Evolutionary conservation across 2,797 vertebrate species (phyloP), one percentile per base, ranked within the genome.

Genomic region (Brachyalestes nurse): DNA sequence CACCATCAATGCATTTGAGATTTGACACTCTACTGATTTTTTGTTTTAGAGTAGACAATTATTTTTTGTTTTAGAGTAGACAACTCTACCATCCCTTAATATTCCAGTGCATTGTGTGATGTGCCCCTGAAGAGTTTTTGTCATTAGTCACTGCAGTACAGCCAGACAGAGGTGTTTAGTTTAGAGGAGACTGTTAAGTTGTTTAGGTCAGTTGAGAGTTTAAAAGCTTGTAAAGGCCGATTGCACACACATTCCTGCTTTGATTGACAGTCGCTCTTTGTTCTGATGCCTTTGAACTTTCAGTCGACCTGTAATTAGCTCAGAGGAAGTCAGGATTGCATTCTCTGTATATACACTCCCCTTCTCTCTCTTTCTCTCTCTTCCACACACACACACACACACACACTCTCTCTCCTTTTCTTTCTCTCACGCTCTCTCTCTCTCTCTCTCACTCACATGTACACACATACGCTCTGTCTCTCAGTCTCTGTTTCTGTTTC

Each of bases 241-340:
- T 72, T 76, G 74, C 57, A 71, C 70, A 6, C 66, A 71, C 66
- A 81, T 40, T 77, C 47, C 1, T 75, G 40, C 42, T 61, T 51
- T 79, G 66, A 75, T 53, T 86, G 83, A 84, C 73, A 82, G 72
- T 45, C 69, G 17, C 38, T 69, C 21, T 83, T 80, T 74, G 73
- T 77, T 78, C 45, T 61, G 12, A 79, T 34, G 73, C 79, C 3
- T 83, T 81, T 78, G 77, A 81, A 62, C 71, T 64, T 86, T 74
- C 78, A 71, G 65, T 82, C 77, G 61, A 85, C 66, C 78, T 83
- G 75, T 81, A 87, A 83, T 86, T 88, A 75, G 79, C 75, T 81
- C 65, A 75, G 66, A 67, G 70, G 55, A 55, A 81, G 70, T 62
- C 42, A 51, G 55, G 13, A 61, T 45, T 62, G 58, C 57, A 66